Conservation (phyloP, 2,888 invertebrate species). For the Cryptops parisi region DNA sequence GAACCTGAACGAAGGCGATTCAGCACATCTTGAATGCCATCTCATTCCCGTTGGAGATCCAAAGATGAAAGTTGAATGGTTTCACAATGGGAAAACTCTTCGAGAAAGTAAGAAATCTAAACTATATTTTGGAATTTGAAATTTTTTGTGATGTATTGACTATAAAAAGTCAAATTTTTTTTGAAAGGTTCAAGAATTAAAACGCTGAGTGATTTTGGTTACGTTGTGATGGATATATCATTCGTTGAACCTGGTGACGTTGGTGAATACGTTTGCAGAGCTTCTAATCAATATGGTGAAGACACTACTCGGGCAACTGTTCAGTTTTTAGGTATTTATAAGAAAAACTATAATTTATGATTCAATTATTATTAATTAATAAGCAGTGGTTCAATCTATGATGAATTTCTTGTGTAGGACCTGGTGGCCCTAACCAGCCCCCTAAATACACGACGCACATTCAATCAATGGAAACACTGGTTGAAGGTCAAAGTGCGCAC, state of each 20-base stretch:
- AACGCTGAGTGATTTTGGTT: slow-evolving; percentile 88
- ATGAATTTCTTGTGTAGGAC: neutral
- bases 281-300: slow-evolving; percentile 75
- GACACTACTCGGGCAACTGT: slow-evolving; percentile 75
- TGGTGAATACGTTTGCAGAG: slow-evolving; percentile 85
- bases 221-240: slow-evolving; percentile 86
- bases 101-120: slow-evolving; percentile 40
- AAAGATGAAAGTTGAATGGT: slow-evolving; percentile 90
- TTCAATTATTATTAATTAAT: neutral
- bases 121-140: slow-evolving; percentile 2
- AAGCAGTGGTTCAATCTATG: neutral
- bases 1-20: slow-evolving; percentile 80
- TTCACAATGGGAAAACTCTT: slow-evolving; percentile 79
- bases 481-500: slow-evolving; percentile 87
- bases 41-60: slow-evolving; percentile 88
- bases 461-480: slow-evolving; percentile 62
- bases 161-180: no score
- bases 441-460: slow-evolving; percentile 84
- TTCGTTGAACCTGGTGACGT: slow-evolving; percentile 83
- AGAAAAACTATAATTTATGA: neutral
- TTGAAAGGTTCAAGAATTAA: slow-evolving; percentile 56
- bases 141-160: no score
- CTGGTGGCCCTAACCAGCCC: slow-evolving; percentile 37
- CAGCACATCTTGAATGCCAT: slow-evolving; percentile 90
- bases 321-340: slow-evolving; percentile 39